Conservation (phyloP, 2,888 invertebrate genomes). For the Melolontha melolontha region DNA sequence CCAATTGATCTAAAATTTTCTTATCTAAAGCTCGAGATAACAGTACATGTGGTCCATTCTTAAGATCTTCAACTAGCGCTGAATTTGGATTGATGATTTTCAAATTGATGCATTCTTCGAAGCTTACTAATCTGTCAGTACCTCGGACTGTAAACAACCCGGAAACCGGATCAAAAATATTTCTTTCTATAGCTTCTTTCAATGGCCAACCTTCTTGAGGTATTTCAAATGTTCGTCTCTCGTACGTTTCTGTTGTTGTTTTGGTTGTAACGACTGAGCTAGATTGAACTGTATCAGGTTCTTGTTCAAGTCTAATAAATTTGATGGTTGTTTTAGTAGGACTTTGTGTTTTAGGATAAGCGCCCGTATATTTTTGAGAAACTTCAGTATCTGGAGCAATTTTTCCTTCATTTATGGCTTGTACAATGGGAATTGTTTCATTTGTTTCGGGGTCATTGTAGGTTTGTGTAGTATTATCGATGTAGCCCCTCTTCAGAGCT, state of each 20-base stretch:
- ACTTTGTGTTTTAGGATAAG: constrained; percentile 52
- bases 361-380: constrained; percentile 47
- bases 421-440: constrained; percentile 78
- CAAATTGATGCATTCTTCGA: constrained; percentile 88
- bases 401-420: constrained; percentile 81
- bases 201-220: constrained; percentile 88
- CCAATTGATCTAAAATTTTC: constrained; percentile 81
- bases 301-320: constrained; percentile 44
- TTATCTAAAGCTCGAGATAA: constrained; percentile 81
- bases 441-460: constrained; percentile 83
- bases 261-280: constrained; percentile 48
- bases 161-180: constrained; percentile 83
- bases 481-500: constrained; percentile 81
- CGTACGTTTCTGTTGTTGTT: constrained; percentile 60
- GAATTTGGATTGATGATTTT: constrained; percentile 88
- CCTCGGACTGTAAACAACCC: constrained; percentile 90
- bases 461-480: constrained; percentile 82
- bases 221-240: constrained; percentile 80
- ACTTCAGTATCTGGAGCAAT: constrained; percentile 70
- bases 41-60: constrained; percentile 70
- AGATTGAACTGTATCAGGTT: constrained; percentile 9
- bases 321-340: constrained; percentile 50
- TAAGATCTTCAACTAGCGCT: constrained; percentile 83
- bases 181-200: constrained; percentile 84
- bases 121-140: constrained; percentile 84